Base-by-base conservation (phyloP, 92 coral and sea anemone genomes). In the Umimayanthus kanabou region DNA sequence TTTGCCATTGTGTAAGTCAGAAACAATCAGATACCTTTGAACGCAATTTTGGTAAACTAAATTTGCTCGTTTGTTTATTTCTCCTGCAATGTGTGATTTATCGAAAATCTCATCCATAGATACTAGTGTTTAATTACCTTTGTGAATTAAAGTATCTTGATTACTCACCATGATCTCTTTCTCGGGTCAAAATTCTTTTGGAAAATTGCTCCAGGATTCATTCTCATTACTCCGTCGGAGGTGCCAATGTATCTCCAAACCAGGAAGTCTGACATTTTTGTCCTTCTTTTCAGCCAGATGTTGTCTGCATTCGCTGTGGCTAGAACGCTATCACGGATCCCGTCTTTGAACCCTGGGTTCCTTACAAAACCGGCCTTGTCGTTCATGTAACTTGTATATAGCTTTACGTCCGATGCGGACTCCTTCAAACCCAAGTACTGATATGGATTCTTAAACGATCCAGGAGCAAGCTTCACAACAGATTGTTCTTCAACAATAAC, bases 201-300 rank as follows among this genome's bases (percentile, higher is more conserved):
- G 45, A 92, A 50, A 2, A 61, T 42, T 0, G 86, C 86, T 2
- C 94, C 93, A 23, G 93, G 93, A 5, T 77, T 90, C 77, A 81
- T 87, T 71, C 90, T 81, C 77, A 92, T 89, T 4, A 92, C 90
- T 16, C 94, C 94, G 57, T 87, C 81, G 28, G 89, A 53, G 1
- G 93, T 90, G 39, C 91, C 93, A 61, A 90, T 53, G 43, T 82
- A 90, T 75, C 92, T 87, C 90, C 92, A 90, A 23, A 90, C 93
- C 6, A 90, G 57, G n/a, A 90, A 92, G 50, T 87, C 58, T 4
- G 90, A 58, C 55, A 76, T 80, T 18, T 58, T 75, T 25, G 87
- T 79, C 79, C 85, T 83, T 78, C 75, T 88, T 7, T 74, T 87
- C 25, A 88, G 80, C 94, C 94, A 92, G 67, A 92, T 90, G 28